phyloP scores from a whole-genome alignment of 2,888 invertebrate species.

The Drosophila percnosoma region DNA sequence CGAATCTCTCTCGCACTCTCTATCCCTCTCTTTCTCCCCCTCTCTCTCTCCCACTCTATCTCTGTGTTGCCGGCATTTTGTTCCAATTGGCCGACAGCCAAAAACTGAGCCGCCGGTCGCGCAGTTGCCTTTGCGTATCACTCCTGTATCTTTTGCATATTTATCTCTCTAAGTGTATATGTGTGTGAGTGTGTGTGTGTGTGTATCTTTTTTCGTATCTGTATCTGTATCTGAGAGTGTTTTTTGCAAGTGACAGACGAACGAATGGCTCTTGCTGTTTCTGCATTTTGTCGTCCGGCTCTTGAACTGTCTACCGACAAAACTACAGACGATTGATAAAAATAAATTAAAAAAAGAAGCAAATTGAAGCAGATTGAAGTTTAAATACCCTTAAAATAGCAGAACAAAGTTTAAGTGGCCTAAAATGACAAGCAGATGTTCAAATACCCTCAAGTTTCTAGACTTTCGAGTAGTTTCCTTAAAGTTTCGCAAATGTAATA shows the following conservation, averaged over 20 bases:
- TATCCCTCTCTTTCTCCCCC: not conserved
- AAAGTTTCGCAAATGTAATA: not conserved
- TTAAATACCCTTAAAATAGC: slow-evolving; percentile 31
- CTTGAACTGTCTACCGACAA: slow-evolving; percentile 65
- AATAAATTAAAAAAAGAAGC: not conserved
- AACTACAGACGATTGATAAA: slow-evolving; percentile 56
- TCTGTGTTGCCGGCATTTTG: slow-evolving; percentile 73
- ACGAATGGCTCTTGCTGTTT: slow-evolving; percentile 34
- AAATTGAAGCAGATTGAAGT: slow-evolving; percentile 4
- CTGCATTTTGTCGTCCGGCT: slow-evolving; percentile 64
- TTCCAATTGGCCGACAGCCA: slow-evolving; percentile 77
- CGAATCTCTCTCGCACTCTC: slow-evolving; percentile 10
- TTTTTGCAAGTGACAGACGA: slow-evolving; percentile 49
- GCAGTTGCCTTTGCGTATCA: slow-evolving; percentile 36
- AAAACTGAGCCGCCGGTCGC: slow-evolving; percentile 41
- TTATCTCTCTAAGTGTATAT: not conserved
- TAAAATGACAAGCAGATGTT: not conserved
- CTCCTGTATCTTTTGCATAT: slow-evolving; percentile 39
- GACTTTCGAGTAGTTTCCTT: not conserved
- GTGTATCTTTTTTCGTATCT: slow-evolving; percentile 27
- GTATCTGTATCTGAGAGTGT: slow-evolving; percentile 13
- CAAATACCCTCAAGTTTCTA: not conserved
- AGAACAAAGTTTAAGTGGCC: not conserved
- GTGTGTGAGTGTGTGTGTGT: not conserved
- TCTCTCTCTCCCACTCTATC: not conserved